Base-by-base conservation (phyloP, 1,140 invertebrate genomes). In the Papilio xuthus region DNA sequence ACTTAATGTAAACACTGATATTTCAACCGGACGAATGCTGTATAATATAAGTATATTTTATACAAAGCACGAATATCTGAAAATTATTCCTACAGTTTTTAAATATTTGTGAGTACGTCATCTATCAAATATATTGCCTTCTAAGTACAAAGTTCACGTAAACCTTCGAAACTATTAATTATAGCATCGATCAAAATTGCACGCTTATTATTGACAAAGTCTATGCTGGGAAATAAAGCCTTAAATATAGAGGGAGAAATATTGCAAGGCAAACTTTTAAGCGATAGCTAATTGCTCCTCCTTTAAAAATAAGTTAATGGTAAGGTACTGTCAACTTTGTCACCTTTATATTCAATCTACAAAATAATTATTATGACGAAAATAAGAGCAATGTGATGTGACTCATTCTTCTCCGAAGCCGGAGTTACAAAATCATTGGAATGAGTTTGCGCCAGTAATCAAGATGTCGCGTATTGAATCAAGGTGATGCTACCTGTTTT, bases 401-500 rank as follows among this genome's bases (percentile, higher is more conserved):
- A 67, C 3, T 67, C 60, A 67, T 67, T 28, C 60, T 67, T 28
- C 26, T 26, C 26, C 26, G 26, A 67, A 67, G 12, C 20, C 56
- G 56, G 56, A 60, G 23, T 60, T 28, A 28, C 26, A 67, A 67
- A 28, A 28, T 28, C 60, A 67, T 67, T 67, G 71, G 41, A 26
- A 28, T 73, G 10, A 20, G 41, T 73, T 12, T 50, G 1, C 23
- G 44, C 44, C 3, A 44, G 23, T 73, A 73, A 50, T 73, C 50
- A 28, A 73, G 23, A 50, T 47, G 44, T 28, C 44, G 44, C 71
- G 26, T 73, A 72, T 72, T 37, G 41, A 47, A 73, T 50, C 71
- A 73, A 73, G 71, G 37, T 72, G 81, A 79, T 80, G 77, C 69
- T 79, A 77, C 53, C 71, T 73, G 50, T 73, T 73, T 73, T 73